Conservation (phyloP, 2,888 invertebrate genomes). For the Craniophora ligustri region DNA sequence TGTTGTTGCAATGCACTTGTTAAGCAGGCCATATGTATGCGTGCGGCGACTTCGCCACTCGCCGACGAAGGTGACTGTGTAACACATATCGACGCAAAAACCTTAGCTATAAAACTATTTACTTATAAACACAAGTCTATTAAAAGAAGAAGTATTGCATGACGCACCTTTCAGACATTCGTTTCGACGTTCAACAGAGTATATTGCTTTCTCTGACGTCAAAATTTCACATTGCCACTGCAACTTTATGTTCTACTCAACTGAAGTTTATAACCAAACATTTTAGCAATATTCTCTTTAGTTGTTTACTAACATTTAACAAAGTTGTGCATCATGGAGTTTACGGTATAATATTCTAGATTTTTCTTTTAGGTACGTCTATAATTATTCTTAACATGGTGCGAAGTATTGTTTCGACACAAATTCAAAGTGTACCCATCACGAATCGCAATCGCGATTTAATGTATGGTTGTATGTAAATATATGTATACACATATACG, state of each 20-base stretch:
- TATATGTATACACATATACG: constrained; percentile 29
- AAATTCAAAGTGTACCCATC: constrained; percentile 16
- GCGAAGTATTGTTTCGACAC: constrained; percentile 23
- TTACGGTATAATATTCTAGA: background rate
- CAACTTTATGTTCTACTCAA: constrained; percentile 44
- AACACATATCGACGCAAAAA: constrained; percentile 48
- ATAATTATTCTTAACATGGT: constrained; percentile 21
- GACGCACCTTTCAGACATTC: constrained; percentile 58
- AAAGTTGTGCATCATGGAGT: constrained; percentile 12
- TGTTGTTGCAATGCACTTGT: constrained; percentile 74
- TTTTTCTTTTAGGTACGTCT: background rate
- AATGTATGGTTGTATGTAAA: constrained; percentile 26
- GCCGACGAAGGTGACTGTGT: constrained; percentile 63
- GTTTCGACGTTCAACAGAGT: constrained; percentile 37
- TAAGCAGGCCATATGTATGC: constrained; percentile 80
- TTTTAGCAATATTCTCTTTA: constrained; percentile 33
- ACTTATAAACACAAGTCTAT: constrained; percentile 54
- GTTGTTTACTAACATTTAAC: constrained; percentile 31
- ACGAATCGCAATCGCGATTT: constrained; percentile 31
- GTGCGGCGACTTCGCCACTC: constrained; percentile 56
- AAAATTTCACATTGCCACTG: constrained; percentile 48
- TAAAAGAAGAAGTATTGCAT: constrained; percentile 54
- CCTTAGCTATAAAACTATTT: constrained; percentile 52
- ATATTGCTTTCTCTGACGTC: constrained; percentile 62
- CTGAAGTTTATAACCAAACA: constrained; percentile 45